Base-by-base conservation (phyloP, 2,888 invertebrate species). In the Philopedon plagiatum region DNA sequence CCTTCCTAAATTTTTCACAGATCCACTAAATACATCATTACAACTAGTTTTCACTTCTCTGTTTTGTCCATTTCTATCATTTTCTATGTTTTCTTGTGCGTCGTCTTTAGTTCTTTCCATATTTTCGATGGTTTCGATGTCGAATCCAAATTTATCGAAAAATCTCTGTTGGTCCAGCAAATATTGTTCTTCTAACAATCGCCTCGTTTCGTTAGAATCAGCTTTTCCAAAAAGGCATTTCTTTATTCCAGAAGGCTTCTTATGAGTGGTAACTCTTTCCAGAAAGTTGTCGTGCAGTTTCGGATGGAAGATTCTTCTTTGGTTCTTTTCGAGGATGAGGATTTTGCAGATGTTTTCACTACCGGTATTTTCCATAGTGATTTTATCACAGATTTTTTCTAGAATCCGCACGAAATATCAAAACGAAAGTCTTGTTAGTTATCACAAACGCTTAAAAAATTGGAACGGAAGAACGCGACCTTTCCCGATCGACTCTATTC, bases 181-280 rank as follows among this genome's bases (percentile, higher is more conserved):
- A 68, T 90, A 87, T 74, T 90, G 89, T 70, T 91, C 90, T 34
- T 89, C 87, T 76, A 91, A 86, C 77, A 91, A 82, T 37, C 88
- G 86, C 61, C 85, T 87, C 3, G 90, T 90, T 64, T 90, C 90
- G 23, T 88, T 87, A 3, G 89, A 83, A 78, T 89, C 89, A 9
- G 91, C 88, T 1, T 87, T 86, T 7, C 91, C 91, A 78, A 91
- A 91, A 2, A 91, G 82, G 79, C 91, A 91, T 80, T 88, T 79
- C 73, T 74, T 57, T 44, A 39, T 32, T 56, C 39, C 18, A 1
- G 2, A 57, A 32, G 26, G 18, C 54, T 5, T 63, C 46, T 56
- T 71, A 62, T n/a, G 58, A 15, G 37, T 9, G 61, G 71, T n/a
- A 46, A 71, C 9, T 19, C 58, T 39, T 15, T 63, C 44, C 56